Conservation (phyloP, 2,888 invertebrate species). For the Stenichneumon culpator region DNA sequence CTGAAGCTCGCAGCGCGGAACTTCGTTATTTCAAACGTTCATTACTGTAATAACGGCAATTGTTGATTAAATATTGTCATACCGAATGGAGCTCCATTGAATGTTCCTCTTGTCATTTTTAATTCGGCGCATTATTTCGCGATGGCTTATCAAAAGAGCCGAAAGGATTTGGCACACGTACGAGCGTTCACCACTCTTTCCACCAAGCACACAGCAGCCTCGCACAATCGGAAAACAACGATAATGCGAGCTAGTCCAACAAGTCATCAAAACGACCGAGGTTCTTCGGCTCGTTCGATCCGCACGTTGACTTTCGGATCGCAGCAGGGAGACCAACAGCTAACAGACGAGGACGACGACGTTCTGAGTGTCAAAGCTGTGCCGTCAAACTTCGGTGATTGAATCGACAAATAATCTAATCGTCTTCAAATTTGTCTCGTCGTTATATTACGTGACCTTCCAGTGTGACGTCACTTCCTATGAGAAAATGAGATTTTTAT, state of each 20-base stretch:
- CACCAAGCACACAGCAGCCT: slow-evolving; percentile 20
- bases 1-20: slow-evolving; percentile 49
- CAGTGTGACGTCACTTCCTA: no score
- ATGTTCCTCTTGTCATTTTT: slow-evolving; percentile 22
- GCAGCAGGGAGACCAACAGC: neutral
- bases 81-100: slow-evolving; percentile 48
- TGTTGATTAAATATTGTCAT: slow-evolving; percentile 65
- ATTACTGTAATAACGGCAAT: slow-evolving; percentile 61
- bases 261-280: neutral
- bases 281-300: slow-evolving; percentile 21
- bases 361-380: slow-evolving; percentile 52
- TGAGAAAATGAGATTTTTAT: no score
- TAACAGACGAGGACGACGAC: slow-evolving; percentile 30
- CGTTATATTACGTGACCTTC: neutral
- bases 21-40: slow-evolving; percentile 38
- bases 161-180: slow-evolving; percentile 50
- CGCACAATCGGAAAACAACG: slow-evolving; percentile 36
- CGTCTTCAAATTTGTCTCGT: neutral
- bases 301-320: slow-evolving; percentile 49
- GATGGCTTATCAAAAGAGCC: slow-evolving; percentile 24
- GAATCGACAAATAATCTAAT: neutral
- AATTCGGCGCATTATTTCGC: neutral
- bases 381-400: slow-evolving; percentile 59
- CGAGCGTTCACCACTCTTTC: slow-evolving; percentile 55
- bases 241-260: slow-evolving; percentile 14